Conservation (phyloP, 2,113 vertebrate genomes). For the Cariama cristata region DNA sequence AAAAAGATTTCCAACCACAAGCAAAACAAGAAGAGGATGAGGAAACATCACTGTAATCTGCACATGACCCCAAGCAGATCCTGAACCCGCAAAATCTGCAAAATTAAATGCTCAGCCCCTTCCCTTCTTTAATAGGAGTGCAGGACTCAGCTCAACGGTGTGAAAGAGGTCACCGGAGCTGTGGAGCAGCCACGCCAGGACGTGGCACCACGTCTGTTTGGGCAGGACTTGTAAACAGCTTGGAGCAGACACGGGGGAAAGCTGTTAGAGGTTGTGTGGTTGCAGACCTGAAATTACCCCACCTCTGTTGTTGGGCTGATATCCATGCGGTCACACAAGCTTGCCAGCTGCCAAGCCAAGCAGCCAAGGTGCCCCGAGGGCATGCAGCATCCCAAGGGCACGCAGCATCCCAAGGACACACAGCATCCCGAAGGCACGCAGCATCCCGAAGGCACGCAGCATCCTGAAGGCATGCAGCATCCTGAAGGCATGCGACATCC, state of each 20-base stretch:
- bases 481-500: too few relatives aligned
- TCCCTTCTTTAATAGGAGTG: neutral
- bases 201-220: neutral
- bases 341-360: neutral
- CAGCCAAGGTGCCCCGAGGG: neutral
- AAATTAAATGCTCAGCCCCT: neutral
- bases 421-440: too few relatives aligned
- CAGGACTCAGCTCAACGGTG: neutral
- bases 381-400: neutral
- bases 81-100: too few relatives aligned
- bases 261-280: neutral
- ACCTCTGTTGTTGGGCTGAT: neutral
- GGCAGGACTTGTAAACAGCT: neutral
- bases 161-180: neutral
- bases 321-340: fast-evolving
- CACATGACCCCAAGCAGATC: neutral
- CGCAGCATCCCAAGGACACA: too few relatives aligned
- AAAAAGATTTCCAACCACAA: neutral
- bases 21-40: neutral
- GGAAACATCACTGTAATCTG: neutral
- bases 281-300: neutral
- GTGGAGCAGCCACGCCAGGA: fast-evolving
- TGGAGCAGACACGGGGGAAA: neutral
- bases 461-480: too few relatives aligned
- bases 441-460: too few relatives aligned